These are phyloP conservation scores for Strix aluco DNA, from an alignment of 2,113 vertebrate genomes.

Conservation along the genomic window DNA sequence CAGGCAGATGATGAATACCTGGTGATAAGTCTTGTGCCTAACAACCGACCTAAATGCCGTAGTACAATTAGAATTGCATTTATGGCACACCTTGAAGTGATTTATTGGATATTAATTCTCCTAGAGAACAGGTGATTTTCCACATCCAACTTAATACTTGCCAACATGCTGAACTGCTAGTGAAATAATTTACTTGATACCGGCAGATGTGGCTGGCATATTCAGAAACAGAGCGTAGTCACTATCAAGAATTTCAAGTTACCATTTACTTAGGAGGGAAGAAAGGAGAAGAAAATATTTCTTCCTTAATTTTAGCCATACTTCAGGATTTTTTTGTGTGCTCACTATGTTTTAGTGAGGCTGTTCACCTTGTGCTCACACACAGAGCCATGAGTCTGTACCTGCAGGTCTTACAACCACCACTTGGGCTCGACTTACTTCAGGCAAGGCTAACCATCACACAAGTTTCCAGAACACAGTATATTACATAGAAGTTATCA, in stretches of 20 bases:
- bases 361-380: not conserved
- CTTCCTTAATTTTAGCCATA: not conserved
- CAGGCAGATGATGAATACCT: constrained; percentile 14
- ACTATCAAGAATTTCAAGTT: not conserved
- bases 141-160: not conserved
- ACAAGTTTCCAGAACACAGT: not conserved
- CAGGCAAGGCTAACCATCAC: not conserved
- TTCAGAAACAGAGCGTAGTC: not conserved
- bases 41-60: not conserved
- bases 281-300: not conserved
- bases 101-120: constrained; percentile 37
- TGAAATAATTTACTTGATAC: not conserved
- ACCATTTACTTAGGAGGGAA: not conserved
- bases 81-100: constrained; percentile 1
- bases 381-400: not conserved
- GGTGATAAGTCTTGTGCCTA: not conserved
- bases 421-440: not conserved
- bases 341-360: not conserved
- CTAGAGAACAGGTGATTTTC: constrained; percentile 11
- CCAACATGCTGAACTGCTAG: not conserved
- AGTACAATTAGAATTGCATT: constrained; percentile 6
- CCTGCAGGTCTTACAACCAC: not conserved
- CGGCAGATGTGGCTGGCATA: not conserved
- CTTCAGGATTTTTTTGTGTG: not conserved
- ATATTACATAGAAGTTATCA: not conserved